These are phyloP conservation scores for Tauraco erythrolophus DNA, from an alignment of 2,113 vertebrate species.

Conservation along the genomic window DNA sequence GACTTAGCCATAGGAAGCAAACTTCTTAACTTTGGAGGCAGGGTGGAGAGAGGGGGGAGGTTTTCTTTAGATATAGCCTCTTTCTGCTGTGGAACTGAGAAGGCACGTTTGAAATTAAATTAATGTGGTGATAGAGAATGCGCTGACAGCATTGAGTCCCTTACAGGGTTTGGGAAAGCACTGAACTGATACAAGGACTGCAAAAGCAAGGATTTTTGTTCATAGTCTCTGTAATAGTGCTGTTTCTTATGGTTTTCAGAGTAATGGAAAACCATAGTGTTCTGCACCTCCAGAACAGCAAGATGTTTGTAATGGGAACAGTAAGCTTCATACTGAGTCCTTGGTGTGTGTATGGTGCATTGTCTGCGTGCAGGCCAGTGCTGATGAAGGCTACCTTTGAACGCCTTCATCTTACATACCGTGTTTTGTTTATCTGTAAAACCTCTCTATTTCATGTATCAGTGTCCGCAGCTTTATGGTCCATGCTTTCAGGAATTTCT, in stretches of 20 bases:
- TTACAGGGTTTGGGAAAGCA: not conserved
- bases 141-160: not conserved
- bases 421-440: not conserved
- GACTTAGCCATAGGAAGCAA: not conserved
- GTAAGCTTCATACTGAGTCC: not conserved
- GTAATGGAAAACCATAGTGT: not conserved
- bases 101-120: not conserved
- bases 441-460: fast-evolving
- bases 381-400: not conserved
- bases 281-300: not conserved
- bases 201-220: not conserved
- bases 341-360: not conserved
- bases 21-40: not conserved
- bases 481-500: not conserved
- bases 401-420: not conserved
- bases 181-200: not conserved
- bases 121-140: not conserved
- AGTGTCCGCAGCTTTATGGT: not conserved
- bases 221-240: not conserved
- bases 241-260: not conserved
- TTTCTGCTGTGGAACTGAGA: not conserved
- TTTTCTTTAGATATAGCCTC: not conserved
- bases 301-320: not conserved
- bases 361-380: not conserved
- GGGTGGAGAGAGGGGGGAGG: not conserved